Conservation (phyloP, 2,797 vertebrate species). For the Tenualosa thibaudeaui region DNA sequence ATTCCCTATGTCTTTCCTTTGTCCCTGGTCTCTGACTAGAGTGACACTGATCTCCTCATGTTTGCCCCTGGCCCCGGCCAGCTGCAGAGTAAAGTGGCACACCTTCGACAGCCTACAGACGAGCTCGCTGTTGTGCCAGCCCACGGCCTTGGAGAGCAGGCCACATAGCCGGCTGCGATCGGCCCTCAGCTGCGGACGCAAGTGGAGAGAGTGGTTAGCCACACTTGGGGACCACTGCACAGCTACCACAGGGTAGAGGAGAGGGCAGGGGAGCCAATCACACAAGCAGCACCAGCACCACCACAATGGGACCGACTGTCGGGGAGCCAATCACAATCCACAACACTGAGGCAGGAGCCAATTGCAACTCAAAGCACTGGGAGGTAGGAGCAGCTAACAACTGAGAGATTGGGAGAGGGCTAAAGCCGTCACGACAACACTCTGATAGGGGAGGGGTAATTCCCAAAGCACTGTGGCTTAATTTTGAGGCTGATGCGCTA, state of each 20-base stretch:
- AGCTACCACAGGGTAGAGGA: neutral
- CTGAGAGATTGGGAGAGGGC: neutral
- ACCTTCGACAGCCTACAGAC: slow-evolving; percentile 69
- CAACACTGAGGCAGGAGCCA: slow-evolving; percentile 8
- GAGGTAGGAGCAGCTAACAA: neutral
- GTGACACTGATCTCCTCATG: slow-evolving; percentile 7
- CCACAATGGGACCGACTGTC: neutral
- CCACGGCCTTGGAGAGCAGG: slow-evolving; percentile 63
- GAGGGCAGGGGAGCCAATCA: neutral
- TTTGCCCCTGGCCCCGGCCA: slow-evolving; percentile 43
- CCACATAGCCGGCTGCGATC: slow-evolving; percentile 60
- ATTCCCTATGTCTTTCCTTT: neutral
- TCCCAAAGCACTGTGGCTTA: slow-evolving; percentile 15
- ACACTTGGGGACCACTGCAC: neutral
- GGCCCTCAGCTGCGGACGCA: slow-evolving; percentile 60
- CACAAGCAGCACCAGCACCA: neutral
- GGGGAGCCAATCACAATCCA: neutral
- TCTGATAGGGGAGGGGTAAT: slow-evolving; percentile 11
- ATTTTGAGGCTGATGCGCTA: slow-evolving; percentile 6
- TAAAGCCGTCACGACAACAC: neutral
- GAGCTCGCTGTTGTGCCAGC: slow-evolving; percentile 55
- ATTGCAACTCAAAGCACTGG: slow-evolving; percentile 1
- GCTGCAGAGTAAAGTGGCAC: slow-evolving; percentile 51
- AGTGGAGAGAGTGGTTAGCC: slow-evolving; percentile 54
- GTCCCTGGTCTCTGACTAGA: neutral